These are phyloP conservation scores for Salpingus planirostris DNA, from an alignment of 2,888 invertebrate species.

Conservation along the genomic window DNA sequence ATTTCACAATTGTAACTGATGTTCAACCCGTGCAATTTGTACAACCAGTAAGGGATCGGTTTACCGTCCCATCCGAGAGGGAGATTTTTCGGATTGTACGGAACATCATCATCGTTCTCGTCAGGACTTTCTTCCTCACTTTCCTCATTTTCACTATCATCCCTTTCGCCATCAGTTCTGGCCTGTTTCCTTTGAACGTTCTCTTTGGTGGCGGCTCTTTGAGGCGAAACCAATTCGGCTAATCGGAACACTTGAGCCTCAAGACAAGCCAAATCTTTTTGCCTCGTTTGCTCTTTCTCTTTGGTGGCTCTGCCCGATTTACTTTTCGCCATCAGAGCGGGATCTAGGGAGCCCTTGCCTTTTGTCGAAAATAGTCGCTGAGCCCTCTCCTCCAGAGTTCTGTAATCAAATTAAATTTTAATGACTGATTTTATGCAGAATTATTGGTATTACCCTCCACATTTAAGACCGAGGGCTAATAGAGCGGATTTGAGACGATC, in stretches of 20 bases:
- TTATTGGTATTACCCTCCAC: slow-evolving; percentile 88
- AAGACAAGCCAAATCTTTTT: slow-evolving; percentile 78
- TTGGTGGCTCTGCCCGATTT: slow-evolving; percentile 62
- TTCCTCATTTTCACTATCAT: slow-evolving; percentile 85
- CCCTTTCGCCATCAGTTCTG: slow-evolving; percentile 84
- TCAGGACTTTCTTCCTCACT: slow-evolving; percentile 74
- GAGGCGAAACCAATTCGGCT: slow-evolving; percentile 74
- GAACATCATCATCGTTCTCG: slow-evolving; percentile 88
- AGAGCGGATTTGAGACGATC: slow-evolving; percentile 96
- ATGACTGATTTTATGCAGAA: slow-evolving; percentile 6
- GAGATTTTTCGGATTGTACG: slow-evolving; percentile 98
- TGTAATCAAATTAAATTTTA: slow-evolving; percentile 22
- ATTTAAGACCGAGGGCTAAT: slow-evolving; percentile 93
- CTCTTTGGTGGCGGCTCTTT: slow-evolving; percentile 87
- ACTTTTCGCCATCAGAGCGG: slow-evolving; percentile 83
- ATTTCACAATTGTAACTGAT: slow-evolving; percentile 99
- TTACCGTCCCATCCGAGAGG: slow-evolving; percentile 98
- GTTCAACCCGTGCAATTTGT: slow-evolving; percentile 97
- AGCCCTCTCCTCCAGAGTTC: slow-evolving; percentile 92
- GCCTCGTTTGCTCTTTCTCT: slow-evolving; percentile 57
- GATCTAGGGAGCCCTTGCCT: slow-evolving; percentile 87
- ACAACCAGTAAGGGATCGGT: slow-evolving; percentile 93
- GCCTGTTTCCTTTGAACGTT: slow-evolving; percentile 98
- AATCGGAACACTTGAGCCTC: slow-evolving; percentile 83
- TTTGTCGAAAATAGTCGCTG: slow-evolving; percentile 94